Evolutionary conservation across 2,888 invertebrate genomes (phyloP), one percentile per base, ranked within the genome.

Genomic region (Synergus japonicus): DNA sequence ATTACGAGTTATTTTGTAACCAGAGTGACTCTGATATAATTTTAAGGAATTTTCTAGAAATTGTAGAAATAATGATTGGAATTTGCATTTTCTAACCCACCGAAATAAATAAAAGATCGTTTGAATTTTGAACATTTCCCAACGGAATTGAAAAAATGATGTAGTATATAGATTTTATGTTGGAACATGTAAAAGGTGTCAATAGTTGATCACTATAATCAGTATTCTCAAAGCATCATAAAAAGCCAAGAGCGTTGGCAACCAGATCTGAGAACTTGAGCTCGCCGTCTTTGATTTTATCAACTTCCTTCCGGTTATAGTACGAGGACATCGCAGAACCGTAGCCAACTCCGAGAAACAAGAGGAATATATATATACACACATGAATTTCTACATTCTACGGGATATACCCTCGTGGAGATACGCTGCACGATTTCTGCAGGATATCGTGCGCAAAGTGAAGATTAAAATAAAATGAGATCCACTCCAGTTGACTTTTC

Each of bases 241-340:
- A 69, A 49, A 69, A 29, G 29, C 13, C 49, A 49, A 49, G 29
- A 22, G 18, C 73, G 29, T 73, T 73, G 54, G 22, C 73, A 73
- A 54, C 10, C 22, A 69, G 49, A 73, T 29, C n/a, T 22, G 15
- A 73, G 73, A 73, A 73, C 54, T 37, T 69, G 69, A 69, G 46
- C 49, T 73, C 73, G 69, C 76, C 29, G 63, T 79, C 67, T 69
- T 77, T 81, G 84, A 83, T 84, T 78, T 84, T 84, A 84, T 84
- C 84, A 29, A 83, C 84, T 84, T 84, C 84, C 84, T 84, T 84
- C 83, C 84, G 81, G 83, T 78, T 73, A 54, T 54, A 37, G 49
- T 54, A 54, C 49, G 69, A 73, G 69, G 69, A 54, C 69, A 73
- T 54, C 49, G 69, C 69, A 49, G 69, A 54, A 49, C 69, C 54